These are phyloP conservation scores for Microctonus brassicae DNA, from an alignment of 2,888 invertebrate genomes.

Conservation along the genomic window DNA sequence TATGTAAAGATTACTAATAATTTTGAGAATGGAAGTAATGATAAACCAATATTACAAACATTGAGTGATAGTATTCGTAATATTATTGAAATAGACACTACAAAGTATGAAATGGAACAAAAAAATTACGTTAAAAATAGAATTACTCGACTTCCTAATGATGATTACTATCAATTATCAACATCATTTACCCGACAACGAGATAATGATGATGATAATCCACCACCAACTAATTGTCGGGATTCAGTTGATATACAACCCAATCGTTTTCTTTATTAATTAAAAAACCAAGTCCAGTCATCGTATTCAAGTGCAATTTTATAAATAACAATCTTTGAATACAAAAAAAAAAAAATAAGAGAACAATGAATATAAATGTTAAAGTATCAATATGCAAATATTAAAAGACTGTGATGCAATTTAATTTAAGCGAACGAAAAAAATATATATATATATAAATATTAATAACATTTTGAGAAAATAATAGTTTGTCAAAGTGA, in stretches of 20 bases:
- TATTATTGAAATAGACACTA: conserved; percentile 57
- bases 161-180: conserved; percentile 18
- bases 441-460: background rate
- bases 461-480: background rate
- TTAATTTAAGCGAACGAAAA: background rate
- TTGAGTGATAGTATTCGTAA: conserved; percentile 60
- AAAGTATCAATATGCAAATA: background rate
- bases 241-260: conserved; percentile 65
- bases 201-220: conserved; percentile 70
- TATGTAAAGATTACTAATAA: conserved; percentile 71
- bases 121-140: conserved; percentile 54
- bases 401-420: background rate
- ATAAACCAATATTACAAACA: conserved; percentile 55
- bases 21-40: conserved; percentile 55
- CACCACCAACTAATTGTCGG: conserved; percentile 72
- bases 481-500: background rate
- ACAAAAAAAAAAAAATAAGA: background rate
- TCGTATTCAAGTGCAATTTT: background rate
- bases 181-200: conserved; percentile 49
- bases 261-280: conserved; percentile 58
- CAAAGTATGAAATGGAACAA: conserved; percentile 56
- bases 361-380: background rate
- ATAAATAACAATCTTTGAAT: background rate
- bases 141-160: conserved; percentile 41
- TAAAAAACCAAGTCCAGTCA: background rate